Percentiles rank a stretch among this genome's conserved stretches.
These are phyloP conservation scores for Tenualosa thibaudeaui DNA, from an alignment of 2,797 vertebrate genomes.

Conservation along the genomic window DNA sequence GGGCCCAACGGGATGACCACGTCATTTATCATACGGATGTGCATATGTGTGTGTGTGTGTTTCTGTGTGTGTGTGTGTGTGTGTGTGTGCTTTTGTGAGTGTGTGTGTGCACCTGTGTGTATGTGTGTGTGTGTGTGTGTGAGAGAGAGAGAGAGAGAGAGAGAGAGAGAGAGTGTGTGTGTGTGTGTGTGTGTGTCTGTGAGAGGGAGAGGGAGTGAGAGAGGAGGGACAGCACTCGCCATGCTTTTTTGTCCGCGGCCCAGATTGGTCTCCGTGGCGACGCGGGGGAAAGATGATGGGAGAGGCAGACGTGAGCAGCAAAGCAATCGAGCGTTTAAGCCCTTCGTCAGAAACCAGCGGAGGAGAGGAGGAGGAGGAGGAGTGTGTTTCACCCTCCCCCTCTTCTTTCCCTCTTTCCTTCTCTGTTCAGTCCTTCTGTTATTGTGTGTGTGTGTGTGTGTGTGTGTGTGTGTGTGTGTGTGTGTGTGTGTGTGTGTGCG, in stretches of 20 bases:
- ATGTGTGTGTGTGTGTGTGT: slow-evolving; percentile 29
- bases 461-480: slow-evolving; percentile 37
- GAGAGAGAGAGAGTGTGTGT: slow-evolving; percentile 12
- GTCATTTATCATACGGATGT: slow-evolving; percentile 73
- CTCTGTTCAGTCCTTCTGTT: slow-evolving; percentile 60
- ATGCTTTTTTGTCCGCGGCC: slow-evolving; percentile 53
- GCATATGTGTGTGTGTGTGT: background rate
- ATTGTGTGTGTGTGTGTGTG: background rate
- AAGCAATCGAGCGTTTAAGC: slow-evolving; percentile 82
- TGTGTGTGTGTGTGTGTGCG: slow-evolving; percentile 33
- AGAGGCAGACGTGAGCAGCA: slow-evolving; percentile 78
- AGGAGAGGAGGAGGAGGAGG: slow-evolving; percentile 60
- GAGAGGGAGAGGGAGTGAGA: background rate
- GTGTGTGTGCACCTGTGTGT: background rate
- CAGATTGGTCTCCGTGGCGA: slow-evolving; percentile 74
- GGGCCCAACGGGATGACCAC: slow-evolving; percentile 71
- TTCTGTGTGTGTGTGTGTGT: slow-evolving; percentile 26
- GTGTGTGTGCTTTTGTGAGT: slow-evolving; percentile 34
- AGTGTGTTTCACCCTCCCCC: slow-evolving; percentile 23
- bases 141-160: background rate
- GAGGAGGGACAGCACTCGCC: background rate
- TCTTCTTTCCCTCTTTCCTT: slow-evolving; percentile 48
- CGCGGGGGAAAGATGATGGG: slow-evolving; percentile 77
- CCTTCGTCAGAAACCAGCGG: slow-evolving; percentile 71
- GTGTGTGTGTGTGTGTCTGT: slow-evolving; percentile 34